These are phyloP conservation scores for Dicycla oo DNA, from an alignment of 2,888 invertebrate genomes.

Conservation along the genomic window DNA sequence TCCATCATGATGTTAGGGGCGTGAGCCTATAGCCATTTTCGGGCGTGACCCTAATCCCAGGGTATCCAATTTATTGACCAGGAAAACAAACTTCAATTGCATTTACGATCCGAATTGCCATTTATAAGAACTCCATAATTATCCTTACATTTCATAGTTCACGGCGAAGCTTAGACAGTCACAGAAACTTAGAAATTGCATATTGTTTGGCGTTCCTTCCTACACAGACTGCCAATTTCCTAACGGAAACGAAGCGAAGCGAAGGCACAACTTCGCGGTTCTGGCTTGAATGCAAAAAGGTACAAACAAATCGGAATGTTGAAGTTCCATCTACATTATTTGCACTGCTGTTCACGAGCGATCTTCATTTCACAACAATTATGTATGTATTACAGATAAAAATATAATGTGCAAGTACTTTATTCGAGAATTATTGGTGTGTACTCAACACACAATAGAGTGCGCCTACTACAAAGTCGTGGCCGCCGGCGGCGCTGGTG, in stretches of 20 bases:
- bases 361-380: constrained; percentile 17
- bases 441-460: constrained; percentile 66
- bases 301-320: constrained; percentile 11
- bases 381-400: constrained; percentile 14
- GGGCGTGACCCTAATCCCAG: no score
- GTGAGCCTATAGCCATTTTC: not conserved
- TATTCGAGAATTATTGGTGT: constrained; percentile 60
- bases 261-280: no score
- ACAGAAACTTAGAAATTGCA: not conserved
- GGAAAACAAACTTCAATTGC: not conserved
- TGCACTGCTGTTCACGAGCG: not conserved
- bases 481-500: constrained; percentile 53
- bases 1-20: not conserved
- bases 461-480: constrained; percentile 67
- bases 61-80: not conserved
- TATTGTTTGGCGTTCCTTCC: constrained; percentile 1
- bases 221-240: constrained; percentile 1
- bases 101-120: not conserved
- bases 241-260: constrained; percentile 13
- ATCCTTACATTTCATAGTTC: no score
- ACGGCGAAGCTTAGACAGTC: not conserved
- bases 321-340: constrained; percentile 6
- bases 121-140: not conserved
- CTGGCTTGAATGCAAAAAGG: not conserved
- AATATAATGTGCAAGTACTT: constrained; percentile 40